Conservation (phyloP, 2,797 vertebrate species). For the Sebastes itinus region DNA sequence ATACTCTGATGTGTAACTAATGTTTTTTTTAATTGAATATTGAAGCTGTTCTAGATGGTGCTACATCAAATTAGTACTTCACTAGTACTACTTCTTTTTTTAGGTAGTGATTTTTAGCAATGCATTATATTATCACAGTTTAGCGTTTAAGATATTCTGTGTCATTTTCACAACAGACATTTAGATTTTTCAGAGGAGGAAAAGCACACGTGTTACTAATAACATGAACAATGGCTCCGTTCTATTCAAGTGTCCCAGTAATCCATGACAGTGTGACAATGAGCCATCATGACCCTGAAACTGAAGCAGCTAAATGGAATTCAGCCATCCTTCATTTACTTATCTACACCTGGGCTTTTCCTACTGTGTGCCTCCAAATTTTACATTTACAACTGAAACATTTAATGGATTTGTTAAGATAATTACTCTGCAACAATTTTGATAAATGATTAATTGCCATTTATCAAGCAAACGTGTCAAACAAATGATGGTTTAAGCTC, state of each 20-base stretch:
- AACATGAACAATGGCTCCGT: background rate
- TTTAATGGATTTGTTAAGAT: background rate
- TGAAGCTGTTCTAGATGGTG: background rate
- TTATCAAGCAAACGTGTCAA: background rate
- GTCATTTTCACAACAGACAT: background rate
- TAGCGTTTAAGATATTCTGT: background rate
- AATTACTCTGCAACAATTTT: background rate
- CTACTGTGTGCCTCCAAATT: too few species aligned
- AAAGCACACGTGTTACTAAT: background rate
- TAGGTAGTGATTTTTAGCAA: background rate
- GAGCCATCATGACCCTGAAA: background rate
- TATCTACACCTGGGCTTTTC: background rate
- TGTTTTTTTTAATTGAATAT: background rate
- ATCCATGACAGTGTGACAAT: too few species aligned
- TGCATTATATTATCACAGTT: background rate
- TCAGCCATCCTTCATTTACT: background rate
- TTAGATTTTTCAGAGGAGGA: background rate
- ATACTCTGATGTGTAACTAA: background rate
- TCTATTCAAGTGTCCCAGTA: too few species aligned
- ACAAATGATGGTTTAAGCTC: background rate
- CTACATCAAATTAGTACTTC: background rate
- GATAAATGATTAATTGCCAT: background rate
- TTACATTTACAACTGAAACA: too few species aligned
- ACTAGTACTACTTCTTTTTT: background rate
- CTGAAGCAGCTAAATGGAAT: background rate